Conservation (phyloP, 2,888 invertebrate species). For the Noctuana brunneofusca region DNA sequence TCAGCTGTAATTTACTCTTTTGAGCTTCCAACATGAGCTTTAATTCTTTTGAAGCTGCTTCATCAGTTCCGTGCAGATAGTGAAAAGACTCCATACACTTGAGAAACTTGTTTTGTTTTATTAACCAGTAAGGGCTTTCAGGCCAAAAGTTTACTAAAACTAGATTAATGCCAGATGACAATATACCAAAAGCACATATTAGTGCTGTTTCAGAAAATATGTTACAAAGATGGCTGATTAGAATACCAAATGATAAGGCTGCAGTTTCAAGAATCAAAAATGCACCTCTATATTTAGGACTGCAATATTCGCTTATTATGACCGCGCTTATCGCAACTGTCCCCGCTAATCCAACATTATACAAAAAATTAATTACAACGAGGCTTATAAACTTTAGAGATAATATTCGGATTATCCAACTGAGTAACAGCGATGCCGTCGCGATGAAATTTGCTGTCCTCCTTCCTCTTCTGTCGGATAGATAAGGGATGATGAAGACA, state of each 20-base stretch:
- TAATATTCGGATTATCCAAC: constrained; percentile 24
- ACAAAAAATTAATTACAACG: constrained; percentile 12
- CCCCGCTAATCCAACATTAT: constrained; percentile 23
- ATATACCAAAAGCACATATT: constrained; percentile 23
- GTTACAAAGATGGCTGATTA: constrained; percentile 27
- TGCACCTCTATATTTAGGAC: constrained; percentile 26
- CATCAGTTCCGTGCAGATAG: constrained; percentile 27
- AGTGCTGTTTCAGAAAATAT: constrained; percentile 22
- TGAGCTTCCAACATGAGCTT: constrained; percentile 27
- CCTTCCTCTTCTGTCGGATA: constrained; percentile 24
- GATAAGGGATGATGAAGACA: constrained; percentile 25
- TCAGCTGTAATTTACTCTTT: constrained; percentile 29
- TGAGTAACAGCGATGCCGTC: constrained; percentile 12
- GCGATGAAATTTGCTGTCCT: constrained; percentile 22
- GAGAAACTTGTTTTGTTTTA: constrained; percentile 23
- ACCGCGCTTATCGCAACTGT: constrained; percentile 21
- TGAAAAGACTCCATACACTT: constrained; percentile 28
- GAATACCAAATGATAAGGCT: constrained; percentile 28
- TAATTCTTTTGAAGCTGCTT: constrained; percentile 26
- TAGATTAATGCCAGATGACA: constrained; percentile 14
- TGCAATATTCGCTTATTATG: constrained; percentile 28
- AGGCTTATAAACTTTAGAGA: constrained; percentile 10
- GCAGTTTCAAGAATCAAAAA: constrained; percentile 29
- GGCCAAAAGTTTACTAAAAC: constrained; percentile 24
- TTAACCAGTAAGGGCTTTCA: constrained; percentile 29